phyloP scores from a whole-genome alignment of 64 coral and sea anemone genomes.

The Montipora capricornis region DNA sequence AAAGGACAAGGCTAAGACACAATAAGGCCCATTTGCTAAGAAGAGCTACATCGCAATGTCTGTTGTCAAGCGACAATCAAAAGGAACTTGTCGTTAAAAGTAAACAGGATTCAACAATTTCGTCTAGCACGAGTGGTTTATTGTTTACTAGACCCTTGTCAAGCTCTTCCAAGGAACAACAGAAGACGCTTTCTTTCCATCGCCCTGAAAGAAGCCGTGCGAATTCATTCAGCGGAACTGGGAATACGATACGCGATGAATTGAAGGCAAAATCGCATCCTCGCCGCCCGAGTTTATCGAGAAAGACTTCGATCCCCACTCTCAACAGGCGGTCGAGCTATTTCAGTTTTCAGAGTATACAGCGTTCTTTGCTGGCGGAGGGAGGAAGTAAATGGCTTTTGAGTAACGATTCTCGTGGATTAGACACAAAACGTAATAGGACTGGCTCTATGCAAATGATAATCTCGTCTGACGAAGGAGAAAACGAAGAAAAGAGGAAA shows the following conservation, averaged over 20 bases:
- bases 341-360: conserved; percentile 21
- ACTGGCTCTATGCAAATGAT: not conserved
- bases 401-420: not conserved
- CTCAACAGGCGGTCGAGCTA: not conserved
- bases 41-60: conserved; percentile 9
- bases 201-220: not conserved
- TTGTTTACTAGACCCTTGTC: conserved; percentile 23
- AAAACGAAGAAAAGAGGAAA: not conserved
- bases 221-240: not conserved
- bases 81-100: not conserved
- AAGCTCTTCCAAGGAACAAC: not conserved
- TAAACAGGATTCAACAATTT: conserved; percentile 22
- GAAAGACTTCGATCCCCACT: not conserved
- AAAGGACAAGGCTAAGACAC: not conserved
- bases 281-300: not conserved
- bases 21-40: not conserved
- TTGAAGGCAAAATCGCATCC: not conserved
- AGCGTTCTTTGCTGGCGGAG: not conserved
- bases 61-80: not conserved
- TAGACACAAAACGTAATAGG: not conserved
- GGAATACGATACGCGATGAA: not conserved
- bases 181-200: not conserved
- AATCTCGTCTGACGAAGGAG: not conserved
- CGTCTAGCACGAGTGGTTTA: conserved; percentile 18
- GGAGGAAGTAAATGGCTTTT: not conserved